Conservation (phyloP, 2,797 vertebrate genomes). For the Synaphobranchus kaupii region DNA sequence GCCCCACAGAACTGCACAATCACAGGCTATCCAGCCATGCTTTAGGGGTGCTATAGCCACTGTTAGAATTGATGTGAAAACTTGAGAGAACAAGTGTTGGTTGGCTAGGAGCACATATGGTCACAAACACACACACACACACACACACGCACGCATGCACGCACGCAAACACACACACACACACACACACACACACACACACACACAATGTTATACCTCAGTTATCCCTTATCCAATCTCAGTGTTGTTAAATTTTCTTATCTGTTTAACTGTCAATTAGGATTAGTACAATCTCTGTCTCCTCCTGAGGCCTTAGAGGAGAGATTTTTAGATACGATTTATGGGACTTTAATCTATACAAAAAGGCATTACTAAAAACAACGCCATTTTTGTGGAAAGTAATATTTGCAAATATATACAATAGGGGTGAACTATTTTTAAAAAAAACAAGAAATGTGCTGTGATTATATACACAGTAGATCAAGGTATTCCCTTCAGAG, state of each 20-base stretch:
- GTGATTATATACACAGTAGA: neutral
- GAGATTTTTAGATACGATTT: neutral
- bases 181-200: neutral
- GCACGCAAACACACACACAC: neutral
- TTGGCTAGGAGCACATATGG: neutral
- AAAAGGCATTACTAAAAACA: neutral
- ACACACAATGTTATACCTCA: neutral
- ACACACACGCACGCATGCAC: constrained; percentile 22
- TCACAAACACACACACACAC: too few species aligned
- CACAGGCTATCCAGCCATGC: neutral
- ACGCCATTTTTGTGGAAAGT: neutral
- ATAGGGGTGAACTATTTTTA: neutral
- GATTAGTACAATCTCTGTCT: constrained; percentile 38
- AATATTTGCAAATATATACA: neutral
- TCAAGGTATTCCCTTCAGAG: neutral
- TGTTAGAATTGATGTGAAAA: too few species aligned
- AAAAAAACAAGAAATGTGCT: neutral
- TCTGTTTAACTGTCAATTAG: neutral
- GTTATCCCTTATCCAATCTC: constrained; percentile 38
- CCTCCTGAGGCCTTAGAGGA: constrained; percentile 3
- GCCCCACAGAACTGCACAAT: too few species aligned
- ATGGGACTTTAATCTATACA: neutral
- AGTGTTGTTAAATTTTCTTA: neutral
- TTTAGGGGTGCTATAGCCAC: too few species aligned
- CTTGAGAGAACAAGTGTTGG: neutral